Evolutionary conservation across 2,888 invertebrate species (phyloP).

Genomic region (Cataglyphis livida): DNA sequence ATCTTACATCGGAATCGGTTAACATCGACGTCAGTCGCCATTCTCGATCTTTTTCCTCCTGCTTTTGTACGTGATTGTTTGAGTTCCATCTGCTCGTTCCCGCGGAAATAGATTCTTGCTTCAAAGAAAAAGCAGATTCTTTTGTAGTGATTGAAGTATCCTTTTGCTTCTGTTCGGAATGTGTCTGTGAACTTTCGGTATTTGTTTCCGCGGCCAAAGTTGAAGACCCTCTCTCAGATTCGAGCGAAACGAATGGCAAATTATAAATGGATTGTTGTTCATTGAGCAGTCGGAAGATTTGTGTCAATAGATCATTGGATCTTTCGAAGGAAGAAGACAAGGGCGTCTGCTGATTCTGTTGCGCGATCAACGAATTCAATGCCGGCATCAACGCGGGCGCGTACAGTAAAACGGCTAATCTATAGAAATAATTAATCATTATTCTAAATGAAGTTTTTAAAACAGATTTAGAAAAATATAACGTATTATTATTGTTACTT

Average conservation of each 20-base stretch:
- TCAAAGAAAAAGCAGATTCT: background rate
- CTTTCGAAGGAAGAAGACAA: constrained; percentile 56
- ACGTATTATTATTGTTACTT: background rate
- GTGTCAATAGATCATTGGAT: constrained; percentile 62
- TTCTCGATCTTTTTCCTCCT: background rate
- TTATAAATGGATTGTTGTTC: constrained; percentile 61
- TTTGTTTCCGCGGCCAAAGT: constrained; percentile 5
- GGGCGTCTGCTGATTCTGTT: constrained; percentile 52
- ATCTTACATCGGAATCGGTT: constrained; percentile 18
- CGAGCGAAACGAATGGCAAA: constrained; percentile 42
- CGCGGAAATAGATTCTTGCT: background rate
- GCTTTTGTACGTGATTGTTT: background rate
- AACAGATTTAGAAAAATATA: background rate
- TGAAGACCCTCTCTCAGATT: constrained; percentile 3
- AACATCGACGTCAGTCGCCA: constrained; percentile 25
- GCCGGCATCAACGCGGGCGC: constrained; percentile 65
- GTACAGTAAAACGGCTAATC: constrained; percentile 65
- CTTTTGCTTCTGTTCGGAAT: background rate
- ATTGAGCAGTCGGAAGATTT: constrained; percentile 57
- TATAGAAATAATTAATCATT: constrained; percentile 26
- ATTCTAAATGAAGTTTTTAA: background rate
- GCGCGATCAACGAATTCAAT: constrained; percentile 62
- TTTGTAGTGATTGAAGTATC: background rate
- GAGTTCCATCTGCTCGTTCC: constrained; percentile 4
- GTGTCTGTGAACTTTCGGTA: background rate